Conservation (phyloP, 2,113 vertebrate genomes). For the Pterophyllum scalare region DNA sequence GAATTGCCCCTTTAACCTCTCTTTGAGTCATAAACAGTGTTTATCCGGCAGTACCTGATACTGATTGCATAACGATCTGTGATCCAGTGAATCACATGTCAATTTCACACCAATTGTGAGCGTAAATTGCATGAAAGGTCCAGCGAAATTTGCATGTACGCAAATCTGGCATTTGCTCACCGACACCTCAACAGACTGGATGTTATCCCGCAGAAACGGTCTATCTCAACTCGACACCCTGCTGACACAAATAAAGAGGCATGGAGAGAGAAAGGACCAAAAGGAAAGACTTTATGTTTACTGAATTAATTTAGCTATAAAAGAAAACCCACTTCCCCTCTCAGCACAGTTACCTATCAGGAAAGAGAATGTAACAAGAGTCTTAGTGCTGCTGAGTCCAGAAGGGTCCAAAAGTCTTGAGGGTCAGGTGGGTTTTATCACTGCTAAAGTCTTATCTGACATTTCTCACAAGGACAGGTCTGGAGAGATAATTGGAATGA, state of each 20-base stretch:
- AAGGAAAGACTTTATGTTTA: constrained; percentile 33
- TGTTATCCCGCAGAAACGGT: neutral
- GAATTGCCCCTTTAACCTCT: constrained; percentile 1
- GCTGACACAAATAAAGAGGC: neutral
- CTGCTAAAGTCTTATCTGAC: constrained; percentile 65
- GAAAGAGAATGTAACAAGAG: constrained; percentile 46
- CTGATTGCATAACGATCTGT: neutral
- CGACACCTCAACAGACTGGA: neutral
- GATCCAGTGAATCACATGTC: neutral
- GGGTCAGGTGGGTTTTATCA: constrained; percentile 65
- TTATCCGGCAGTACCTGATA: neutral
- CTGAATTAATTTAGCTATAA: constrained; percentile 36
- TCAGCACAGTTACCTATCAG: constrained; percentile 39
- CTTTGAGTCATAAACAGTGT: constrained; percentile 2
- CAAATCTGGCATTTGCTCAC: neutral
- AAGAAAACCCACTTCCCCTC: constrained; percentile 42
- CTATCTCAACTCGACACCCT: neutral
- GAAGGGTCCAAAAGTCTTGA: constrained; percentile 57
- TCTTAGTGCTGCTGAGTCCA: constrained; percentile 43
- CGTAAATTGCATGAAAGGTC: neutral
- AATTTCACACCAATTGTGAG: constrained; percentile 8
- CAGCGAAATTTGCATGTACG: neutral
- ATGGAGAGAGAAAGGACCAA: neutral
- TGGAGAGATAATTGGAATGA: constrained; percentile 66
- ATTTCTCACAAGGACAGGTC: constrained; percentile 59